A percentile compares a stretch with the other conserved stretches of the same genome.
These are phyloP conservation scores for Spilogale gracilis DNA, from an alignment of 2,113 vertebrate species.

Conservation along the genomic window DNA sequence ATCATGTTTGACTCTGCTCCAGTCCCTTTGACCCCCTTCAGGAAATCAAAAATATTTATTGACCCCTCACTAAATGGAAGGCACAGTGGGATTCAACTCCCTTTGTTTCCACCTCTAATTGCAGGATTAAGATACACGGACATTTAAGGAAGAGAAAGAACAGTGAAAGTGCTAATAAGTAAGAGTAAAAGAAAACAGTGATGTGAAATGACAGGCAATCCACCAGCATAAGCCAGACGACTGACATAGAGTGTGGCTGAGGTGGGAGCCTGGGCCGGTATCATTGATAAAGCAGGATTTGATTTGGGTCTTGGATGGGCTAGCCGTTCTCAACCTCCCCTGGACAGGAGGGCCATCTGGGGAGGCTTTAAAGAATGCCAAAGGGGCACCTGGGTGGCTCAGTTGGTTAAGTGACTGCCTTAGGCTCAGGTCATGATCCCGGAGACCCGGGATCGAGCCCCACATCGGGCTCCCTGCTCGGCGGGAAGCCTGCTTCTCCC, in stretches of 20 bases:
- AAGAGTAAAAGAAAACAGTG: neutral
- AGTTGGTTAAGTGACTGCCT: too few species aligned
- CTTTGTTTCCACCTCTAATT: neutral
- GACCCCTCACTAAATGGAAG: neutral
- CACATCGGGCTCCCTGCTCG: too few species aligned
- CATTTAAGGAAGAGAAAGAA: neutral
- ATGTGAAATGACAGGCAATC: neutral
- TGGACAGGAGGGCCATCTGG: neutral
- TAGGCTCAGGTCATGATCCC: too few species aligned
- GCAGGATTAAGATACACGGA: neutral
- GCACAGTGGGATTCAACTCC: neutral
- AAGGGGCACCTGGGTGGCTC: too few species aligned
- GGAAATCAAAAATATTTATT: neutral
- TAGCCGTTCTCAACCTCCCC: neutral
- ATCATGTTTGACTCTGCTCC: neutral
- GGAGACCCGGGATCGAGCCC: too few species aligned
- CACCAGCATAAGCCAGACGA: neutral
- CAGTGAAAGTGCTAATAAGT: neutral
- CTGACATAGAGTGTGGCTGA: neutral
- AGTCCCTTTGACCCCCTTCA: neutral
- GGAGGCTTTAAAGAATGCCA: neutral
- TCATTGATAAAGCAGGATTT: neutral
- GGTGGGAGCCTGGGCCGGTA: fast-evolving
- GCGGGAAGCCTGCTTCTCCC: too few species aligned
- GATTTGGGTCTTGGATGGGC: neutral